These are phyloP conservation scores for Hecatera dysodea DNA, from an alignment of 2,888 invertebrate species.

Conservation along the genomic window DNA sequence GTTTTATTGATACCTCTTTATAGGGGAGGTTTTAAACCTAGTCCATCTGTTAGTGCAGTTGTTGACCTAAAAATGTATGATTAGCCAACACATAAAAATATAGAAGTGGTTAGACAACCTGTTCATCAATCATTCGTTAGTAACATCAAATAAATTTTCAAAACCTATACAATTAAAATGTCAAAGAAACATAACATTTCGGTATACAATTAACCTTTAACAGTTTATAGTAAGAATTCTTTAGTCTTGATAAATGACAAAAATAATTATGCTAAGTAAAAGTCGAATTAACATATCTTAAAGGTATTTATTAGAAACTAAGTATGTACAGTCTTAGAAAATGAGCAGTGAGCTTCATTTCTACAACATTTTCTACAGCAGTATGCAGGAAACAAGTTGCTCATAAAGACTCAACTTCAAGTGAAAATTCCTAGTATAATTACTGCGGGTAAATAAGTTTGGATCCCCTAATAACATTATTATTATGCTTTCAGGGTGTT, in stretches of 20 bases:
- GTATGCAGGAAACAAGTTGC: conserved; percentile 1
- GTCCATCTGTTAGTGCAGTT: neutral
- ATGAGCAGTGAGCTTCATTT: conserved; percentile 43
- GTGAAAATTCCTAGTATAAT: conserved; percentile 1
- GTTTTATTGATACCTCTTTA: too few relatives aligned
- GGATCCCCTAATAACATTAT: neutral
- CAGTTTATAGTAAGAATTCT: conserved; percentile 1
- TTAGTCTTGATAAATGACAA: conserved; percentile 22
- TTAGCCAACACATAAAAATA: neutral
- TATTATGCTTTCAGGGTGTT: neutral
- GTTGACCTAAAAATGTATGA: neutral
- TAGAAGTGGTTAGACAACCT: neutral
- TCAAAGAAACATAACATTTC: conserved; percentile 23
- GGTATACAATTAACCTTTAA: conserved; percentile 30
- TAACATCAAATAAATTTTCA: conserved; percentile 4
- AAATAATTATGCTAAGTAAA: conserved; percentile 35
- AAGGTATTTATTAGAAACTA: conserved; percentile 33
- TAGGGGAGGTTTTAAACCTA: neutral
- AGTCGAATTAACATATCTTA: conserved; percentile 35
- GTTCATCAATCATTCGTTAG: neutral
- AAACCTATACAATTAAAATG: conserved; percentile 3
- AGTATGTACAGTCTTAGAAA: conserved; percentile 26
- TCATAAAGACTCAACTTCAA: conserved; percentile 11
- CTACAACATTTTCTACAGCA: conserved; percentile 16
- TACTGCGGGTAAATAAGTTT: neutral